Evolutionary conservation across 2,113 vertebrate species (phyloP), one percentile per base, ranked within the genome.

Genomic region (Eolophus roseicapilla): DNA sequence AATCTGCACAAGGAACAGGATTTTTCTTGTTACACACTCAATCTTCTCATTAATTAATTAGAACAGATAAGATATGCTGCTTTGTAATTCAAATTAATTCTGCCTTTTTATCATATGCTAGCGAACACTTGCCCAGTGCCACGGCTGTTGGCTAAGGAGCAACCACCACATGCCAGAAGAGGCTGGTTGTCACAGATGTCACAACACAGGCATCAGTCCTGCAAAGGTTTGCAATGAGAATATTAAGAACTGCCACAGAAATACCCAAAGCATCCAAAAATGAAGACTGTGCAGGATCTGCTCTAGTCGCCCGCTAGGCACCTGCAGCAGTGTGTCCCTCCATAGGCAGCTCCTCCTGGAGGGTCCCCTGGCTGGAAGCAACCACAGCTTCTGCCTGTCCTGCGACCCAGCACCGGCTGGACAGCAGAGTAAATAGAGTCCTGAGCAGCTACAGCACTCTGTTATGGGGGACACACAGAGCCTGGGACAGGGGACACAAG

Each of bases 381-480:
- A 3, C 18, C n/a, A 3, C 8, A 1, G 19, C 6, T 57, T 17
- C 41, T 43, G 44, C n/a, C 29, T 16, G 13, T 0, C 1, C 49
- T 19, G 50, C 1, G 7, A 20, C 19, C 43, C 8, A 0, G 6
- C 2, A 3, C 37, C 2, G 1, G 47, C 50, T 5, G 29, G 31
- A 19, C 3, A 63, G 81, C 3, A 2, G n/a, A 13, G 41, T 0
- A 17, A 11, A 28, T 4, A 1, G 2, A 25, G 60, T 1, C 33
- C 69, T 2, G 4, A 3, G 63, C 67, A 63, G 81, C 7, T 13
- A 2, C 31, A n/a, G 91, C 29, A 13, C 57, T 14, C 37, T 6
- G 46, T 5, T 1, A 1, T 0, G 3, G 6, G 65, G 43, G 19
- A 3, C 1, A 16, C 1, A 1, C 29, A 12, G 5, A 27, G 44